Percentiles rank a stretch among this genome's conserved stretches.
These are phyloP conservation scores for Lasioglossum zephyrum DNA, from an alignment of 2,888 invertebrate genomes.

Conservation along the genomic window DNA sequence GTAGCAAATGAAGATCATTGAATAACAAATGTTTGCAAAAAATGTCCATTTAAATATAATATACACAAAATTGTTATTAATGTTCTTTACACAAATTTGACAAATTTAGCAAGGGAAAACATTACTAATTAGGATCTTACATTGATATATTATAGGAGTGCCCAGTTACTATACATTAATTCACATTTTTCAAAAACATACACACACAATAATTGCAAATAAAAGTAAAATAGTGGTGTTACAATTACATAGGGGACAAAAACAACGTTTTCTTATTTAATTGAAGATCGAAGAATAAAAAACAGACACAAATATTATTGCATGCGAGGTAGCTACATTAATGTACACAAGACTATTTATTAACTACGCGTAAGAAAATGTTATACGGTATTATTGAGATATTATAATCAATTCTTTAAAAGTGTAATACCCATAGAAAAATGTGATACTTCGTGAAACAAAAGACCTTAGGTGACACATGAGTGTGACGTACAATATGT, in stretches of 20 bases:
- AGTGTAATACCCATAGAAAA: conserved; percentile 45
- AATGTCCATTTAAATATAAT: conserved; percentile 65
- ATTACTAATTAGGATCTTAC: conserved; percentile 36
- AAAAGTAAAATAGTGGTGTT: conserved; percentile 3
- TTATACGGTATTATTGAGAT: conserved; percentile 15
- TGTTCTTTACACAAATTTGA: conserved; percentile 7
- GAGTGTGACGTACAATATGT: conserved; percentile 75
- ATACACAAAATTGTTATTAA: conserved; percentile 6
- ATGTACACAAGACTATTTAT: not conserved
- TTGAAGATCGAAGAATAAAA: not conserved
- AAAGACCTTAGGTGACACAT: conserved; percentile 67
- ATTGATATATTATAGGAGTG: conserved; percentile 47
- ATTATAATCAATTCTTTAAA: conserved; percentile 35
- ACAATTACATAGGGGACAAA: not conserved
- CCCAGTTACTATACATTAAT: conserved; percentile 28
- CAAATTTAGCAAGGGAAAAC: conserved; percentile 31
- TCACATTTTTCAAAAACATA: not conserved
- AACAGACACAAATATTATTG: conserved; percentile 1
- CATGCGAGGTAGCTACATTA: conserved; percentile 15
- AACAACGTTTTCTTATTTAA: not conserved
- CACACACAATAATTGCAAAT: conserved; percentile 3
- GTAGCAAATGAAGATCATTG: conserved; percentile 40
- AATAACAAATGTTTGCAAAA: not conserved
- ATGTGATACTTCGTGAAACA: conserved; percentile 50
- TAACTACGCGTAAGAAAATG: not conserved